Base-by-base conservation (phyloP, 2,797 vertebrate genomes). In the Nyctibius grandis region DNA sequence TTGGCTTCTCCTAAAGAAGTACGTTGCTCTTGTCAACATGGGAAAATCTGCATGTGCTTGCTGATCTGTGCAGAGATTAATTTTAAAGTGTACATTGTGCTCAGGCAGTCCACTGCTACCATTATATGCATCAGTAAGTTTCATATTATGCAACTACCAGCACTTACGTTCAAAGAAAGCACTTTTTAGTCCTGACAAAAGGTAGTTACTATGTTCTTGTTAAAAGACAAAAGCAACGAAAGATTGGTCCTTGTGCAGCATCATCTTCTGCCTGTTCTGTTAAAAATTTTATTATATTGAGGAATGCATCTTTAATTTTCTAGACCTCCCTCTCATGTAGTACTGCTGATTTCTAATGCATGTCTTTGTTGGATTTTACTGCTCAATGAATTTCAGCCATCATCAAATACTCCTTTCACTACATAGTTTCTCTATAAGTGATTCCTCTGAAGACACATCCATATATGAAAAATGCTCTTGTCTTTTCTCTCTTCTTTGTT, bases 61-160 rank as follows among this genome's bases (percentile, higher is more conserved):
- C 75, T 95, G 94, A 95, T 95, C 64, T 95, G 81, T 89, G 84
- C 59, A 95, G 87, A 94, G 91, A 96, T 95, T 76, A 89, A 94
- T 96, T 96, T 95, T 96, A 81, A 94, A 88, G 56, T 0, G 0
- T 51, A 36, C 82, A 56, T 34, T 83, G 74, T 51, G 86, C 89
- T 96, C 88, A 96, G 95, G 69, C 0, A 1, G 88, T 92, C 91
- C 85, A 56, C 45, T 87, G 86, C 94, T 91, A 77, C 82, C 88
- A 91, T 96, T 94, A 94, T 26, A 94, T 47, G 95, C 95, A 91
- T 85, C 94, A 92, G 74, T 95, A 91, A 83, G 75, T 84, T 95
- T 91, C 75, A 26, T 44, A 92, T 96, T 95, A 93, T 89, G 91
- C 89, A 97, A 90, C 92, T 53, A 90, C 67, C 68, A 87, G 89